Evolutionary conservation across 2,888 invertebrate species (phyloP).

Genomic region (Drosophila parthenogenetica): DNA sequence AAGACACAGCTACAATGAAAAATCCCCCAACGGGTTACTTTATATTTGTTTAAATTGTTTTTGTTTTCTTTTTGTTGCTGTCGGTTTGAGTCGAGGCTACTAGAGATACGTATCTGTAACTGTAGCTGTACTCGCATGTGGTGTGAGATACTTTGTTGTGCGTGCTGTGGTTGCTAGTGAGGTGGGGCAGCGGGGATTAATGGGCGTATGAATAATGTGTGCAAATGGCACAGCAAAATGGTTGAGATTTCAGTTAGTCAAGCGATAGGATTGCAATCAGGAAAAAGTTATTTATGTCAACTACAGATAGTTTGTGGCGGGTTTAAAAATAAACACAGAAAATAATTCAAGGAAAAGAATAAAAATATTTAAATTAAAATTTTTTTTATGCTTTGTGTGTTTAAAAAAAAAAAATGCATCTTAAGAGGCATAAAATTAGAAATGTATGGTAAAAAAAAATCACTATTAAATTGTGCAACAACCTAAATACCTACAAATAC

Average conservation of each 20-base stretch:
- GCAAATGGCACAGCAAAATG: slow-evolving; percentile 17
- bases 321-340: background rate
- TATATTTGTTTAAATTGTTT: slow-evolving; percentile 5
- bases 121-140: slow-evolving; percentile 2
- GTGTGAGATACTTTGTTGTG: slow-evolving; percentile 39
- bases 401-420: too few species aligned
- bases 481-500: too few species aligned
- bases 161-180: slow-evolving; percentile 18
- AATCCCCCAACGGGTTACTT: slow-evolving; percentile 67
- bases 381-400: too few species aligned
- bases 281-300: slow-evolving; percentile 1
- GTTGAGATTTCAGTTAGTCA: slow-evolving; percentile 7
- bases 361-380: too few species aligned
- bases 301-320: background rate
- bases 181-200: slow-evolving; percentile 6
- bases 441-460: too few species aligned
- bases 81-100: slow-evolving; percentile 57
- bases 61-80: background rate
- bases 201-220: slow-evolving; percentile 14
- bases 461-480: too few species aligned
- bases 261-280: slow-evolving; percentile 10
- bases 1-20: slow-evolving; percentile 35
- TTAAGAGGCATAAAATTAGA: too few species aligned
- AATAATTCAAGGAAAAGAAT: too few species aligned
- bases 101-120: slow-evolving; percentile 51